Conservation (phyloP, 2,888 invertebrate genomes). For the Pecten maximus region DNA sequence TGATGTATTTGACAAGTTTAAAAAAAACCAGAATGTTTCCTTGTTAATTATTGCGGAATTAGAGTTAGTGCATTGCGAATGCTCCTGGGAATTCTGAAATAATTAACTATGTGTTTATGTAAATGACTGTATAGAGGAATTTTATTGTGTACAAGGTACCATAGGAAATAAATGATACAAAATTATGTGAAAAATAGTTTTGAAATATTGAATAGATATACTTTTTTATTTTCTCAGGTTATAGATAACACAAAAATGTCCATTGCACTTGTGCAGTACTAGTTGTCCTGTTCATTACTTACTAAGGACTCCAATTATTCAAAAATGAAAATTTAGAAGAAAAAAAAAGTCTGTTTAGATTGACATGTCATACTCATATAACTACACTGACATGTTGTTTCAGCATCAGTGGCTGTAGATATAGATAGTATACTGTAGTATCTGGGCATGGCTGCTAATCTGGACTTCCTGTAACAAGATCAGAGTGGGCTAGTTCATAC, state of each 20-base stretch:
- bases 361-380: background rate
- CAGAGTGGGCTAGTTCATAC: background rate
- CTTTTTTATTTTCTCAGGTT: too few relatives aligned
- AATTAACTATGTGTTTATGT: background rate
- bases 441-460: background rate
- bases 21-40: background rate
- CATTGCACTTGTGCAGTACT: too few relatives aligned
- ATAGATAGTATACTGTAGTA: too few relatives aligned
- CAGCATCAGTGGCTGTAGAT: background rate
- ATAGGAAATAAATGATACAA: background rate
- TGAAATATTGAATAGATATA: background rate
- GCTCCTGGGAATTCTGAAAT: background rate
- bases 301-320: too few relatives aligned
- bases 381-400: background rate
- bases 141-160: background rate
- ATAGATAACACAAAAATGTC: too few relatives aligned
- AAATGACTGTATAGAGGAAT: background rate
- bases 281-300: too few relatives aligned
- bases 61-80: background rate
- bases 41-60: background rate
- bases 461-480: background rate
- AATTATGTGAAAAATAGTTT: background rate
- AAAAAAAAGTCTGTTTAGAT: background rate
- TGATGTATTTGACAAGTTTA: background rate
- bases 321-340: background rate